Base-by-base conservation (phyloP, 2,113 vertebrate genomes). In the Melanotaenia duboulayi region DNA sequence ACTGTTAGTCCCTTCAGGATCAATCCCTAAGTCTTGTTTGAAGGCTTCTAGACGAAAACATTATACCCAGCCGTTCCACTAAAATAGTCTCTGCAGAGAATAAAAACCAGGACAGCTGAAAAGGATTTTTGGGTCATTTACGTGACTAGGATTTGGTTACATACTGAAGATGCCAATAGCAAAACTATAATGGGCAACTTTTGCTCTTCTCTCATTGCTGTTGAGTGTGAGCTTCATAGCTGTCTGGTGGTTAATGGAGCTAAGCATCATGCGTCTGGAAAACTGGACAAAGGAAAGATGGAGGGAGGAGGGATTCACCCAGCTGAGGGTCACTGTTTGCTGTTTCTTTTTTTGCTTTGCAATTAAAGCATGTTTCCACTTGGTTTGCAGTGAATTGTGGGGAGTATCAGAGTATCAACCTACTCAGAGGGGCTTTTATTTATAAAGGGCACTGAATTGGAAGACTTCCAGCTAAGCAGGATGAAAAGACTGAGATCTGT, bases 191-290 rank as follows among this genome's bases (percentile, higher is more conserved):
- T 40, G 67, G 64, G 48, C 10, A 67, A 56, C 28, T 68, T 67
- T 59, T 11, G 0, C 58, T 56, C 51, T 66, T 40, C 22, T 57
- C 62, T 70, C 24, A 14, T 17, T 46, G 59, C 37, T 65, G 62
- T 40, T 42, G 54, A 32, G 48, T 61, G 55, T 48, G 55, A 42
- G 28, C 60, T 72, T 46, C 59, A 11, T 66, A 58, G 56, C 61
- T 60, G 64, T 74, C 74, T 69, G 74, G 13, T 80, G 69, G 65
- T 76, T 81, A 84, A 86, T 82, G 70, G 73, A 74, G 71, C 68
- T 35, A 32, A 74, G 55, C 65, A 40, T 78, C 44, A 48, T 66
- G 71, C 71, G 60, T 73, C 71, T 84, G 44, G 54, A 70, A 54
- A 78, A 48, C 37, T 37, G 65, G 66, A 80, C 57, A 68, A 71